Evolutionary conservation across 2,113 vertebrate species (phyloP).

Genomic region (Spea multiplicata): DNA sequence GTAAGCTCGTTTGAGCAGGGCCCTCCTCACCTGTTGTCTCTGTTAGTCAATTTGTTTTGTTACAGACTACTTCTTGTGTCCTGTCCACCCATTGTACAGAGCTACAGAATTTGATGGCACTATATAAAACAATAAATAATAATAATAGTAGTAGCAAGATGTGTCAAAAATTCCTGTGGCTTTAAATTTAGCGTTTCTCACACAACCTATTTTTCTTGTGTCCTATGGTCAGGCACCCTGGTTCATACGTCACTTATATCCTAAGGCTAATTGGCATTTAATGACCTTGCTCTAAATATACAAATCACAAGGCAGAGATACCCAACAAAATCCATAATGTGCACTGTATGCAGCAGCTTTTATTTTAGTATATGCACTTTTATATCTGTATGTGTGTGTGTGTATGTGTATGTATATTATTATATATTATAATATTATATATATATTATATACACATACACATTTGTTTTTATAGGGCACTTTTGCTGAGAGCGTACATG

Average conservation of each 20-base stretch:
- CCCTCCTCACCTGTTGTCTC: no score
- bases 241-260: conserved; percentile 32
- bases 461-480: no score
- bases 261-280: conserved; percentile 14
- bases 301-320: conserved; percentile 13
- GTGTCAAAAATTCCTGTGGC: no score
- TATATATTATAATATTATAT: neutral
- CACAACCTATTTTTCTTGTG: conserved; percentile 15
- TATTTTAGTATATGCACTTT: neutral
- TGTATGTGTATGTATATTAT: neutral
- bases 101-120: no score
- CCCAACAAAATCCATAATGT: conserved; percentile 19
- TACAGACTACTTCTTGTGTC: no score
- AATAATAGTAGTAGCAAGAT: no score
- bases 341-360: neutral
- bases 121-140: no score
- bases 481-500: no score
- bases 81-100: no score
- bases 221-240: conserved; percentile 13
- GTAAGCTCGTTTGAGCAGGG: no score
- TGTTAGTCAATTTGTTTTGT: no score
- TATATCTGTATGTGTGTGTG: neutral
- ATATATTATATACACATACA: neutral
- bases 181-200: neutral
- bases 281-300: conserved; percentile 41